A percentile compares a stretch with the other conserved stretches of the same genome.
Conservation (phyloP, 2,888 invertebrate species). For the Siphlonurus alternatus region DNA sequence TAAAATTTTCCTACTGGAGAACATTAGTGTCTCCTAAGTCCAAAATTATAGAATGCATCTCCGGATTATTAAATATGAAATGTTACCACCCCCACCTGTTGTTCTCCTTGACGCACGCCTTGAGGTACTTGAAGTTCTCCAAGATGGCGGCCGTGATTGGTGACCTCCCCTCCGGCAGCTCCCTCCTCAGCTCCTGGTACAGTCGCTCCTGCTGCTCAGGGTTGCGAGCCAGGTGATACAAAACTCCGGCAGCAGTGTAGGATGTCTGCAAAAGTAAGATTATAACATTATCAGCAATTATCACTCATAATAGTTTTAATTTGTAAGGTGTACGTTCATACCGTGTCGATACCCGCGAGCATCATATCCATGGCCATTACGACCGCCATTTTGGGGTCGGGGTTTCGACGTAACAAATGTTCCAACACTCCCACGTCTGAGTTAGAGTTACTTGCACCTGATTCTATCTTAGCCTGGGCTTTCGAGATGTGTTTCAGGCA, state of each 20-base stretch:
- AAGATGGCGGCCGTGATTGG: conserved; percentile 32
- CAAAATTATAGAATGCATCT: not conserved
- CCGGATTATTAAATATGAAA: not conserved
- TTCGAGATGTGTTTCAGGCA: conserved; percentile 20
- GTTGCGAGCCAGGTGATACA: conserved; percentile 57
- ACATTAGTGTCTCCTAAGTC: too few species aligned
- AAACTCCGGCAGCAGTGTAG: conserved; percentile 54
- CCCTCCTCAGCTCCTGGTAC: conserved; percentile 37
- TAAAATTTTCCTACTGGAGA: too few species aligned
- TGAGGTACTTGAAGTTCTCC: conserved; percentile 29
- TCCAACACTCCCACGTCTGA: conserved; percentile 39
- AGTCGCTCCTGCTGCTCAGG: conserved; percentile 41
- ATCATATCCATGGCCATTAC: conserved; percentile 54
- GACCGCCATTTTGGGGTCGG: conserved; percentile 32
- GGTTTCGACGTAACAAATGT: conserved; percentile 30
- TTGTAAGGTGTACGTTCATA: too few species aligned
- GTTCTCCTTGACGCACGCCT: conserved; percentile 49
- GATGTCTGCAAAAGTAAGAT: conserved; percentile 44
- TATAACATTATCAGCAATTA: not conserved
- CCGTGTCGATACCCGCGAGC: conserved; percentile 52
- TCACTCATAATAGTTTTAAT: not conserved
- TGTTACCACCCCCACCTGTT: conserved; percentile 34
- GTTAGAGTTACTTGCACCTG: conserved; percentile 1
- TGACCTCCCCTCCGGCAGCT: conserved; percentile 35
- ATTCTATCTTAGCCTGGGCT: conserved; percentile 14